Conservation (phyloP, 2,797 vertebrate species). For the Stomatorhinus walkeri region DNA sequence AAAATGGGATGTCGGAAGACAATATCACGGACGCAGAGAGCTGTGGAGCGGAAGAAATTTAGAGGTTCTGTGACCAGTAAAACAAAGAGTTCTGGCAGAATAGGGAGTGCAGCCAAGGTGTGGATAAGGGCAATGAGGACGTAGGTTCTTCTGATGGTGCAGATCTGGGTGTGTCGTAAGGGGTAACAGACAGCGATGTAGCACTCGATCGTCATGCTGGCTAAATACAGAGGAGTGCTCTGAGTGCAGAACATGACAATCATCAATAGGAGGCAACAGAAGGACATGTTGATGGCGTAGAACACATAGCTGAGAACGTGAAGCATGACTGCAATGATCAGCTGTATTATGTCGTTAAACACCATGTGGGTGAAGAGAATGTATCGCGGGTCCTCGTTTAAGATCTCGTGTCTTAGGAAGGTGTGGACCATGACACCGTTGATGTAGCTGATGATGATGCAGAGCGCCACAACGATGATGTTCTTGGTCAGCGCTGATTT, state of each 20-base stretch:
- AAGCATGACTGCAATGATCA: conserved; percentile 39
- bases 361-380: conserved; percentile 61
- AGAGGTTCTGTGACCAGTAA: conserved; percentile 22
- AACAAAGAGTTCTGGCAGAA: no score
- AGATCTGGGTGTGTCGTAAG: not conserved
- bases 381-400: conserved; percentile 53
- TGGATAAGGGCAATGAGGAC: not conserved
- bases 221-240: conserved; percentile 62
- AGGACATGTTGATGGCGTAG: conserved; percentile 38
- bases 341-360: conserved; percentile 56
- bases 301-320: conserved; percentile 44
- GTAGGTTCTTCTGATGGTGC: not conserved
- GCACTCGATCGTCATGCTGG: conserved; percentile 21
- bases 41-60: conserved; percentile 36
- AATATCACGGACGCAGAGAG: conserved; percentile 32
- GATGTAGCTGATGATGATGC: conserved; percentile 55
- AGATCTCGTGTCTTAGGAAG: conserved; percentile 48
- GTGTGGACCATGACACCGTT: conserved; percentile 52
- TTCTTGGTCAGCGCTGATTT: conserved; percentile 53
- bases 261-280: conserved; percentile 46
- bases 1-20: conserved; percentile 40
- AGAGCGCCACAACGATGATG: conserved; percentile 48
- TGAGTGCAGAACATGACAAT: conserved; percentile 41
- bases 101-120: no score
- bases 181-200: not conserved